These are phyloP conservation scores for Lepidochrysops patricia DNA, from an alignment of 2,888 invertebrate genomes.

Conservation along the genomic window DNA sequence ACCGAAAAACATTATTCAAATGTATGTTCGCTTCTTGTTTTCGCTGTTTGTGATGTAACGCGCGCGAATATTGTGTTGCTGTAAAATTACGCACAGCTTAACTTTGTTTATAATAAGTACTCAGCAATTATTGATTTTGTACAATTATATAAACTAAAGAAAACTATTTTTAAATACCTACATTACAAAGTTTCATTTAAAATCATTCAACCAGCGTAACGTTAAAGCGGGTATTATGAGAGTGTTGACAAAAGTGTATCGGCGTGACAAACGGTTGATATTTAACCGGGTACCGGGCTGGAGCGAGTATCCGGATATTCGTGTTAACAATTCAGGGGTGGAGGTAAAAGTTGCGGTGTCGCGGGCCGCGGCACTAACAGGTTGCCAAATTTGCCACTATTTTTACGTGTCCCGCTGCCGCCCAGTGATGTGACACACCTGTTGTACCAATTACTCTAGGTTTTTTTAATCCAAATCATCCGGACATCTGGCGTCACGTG, in stretches of 20 bases:
- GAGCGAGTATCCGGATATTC: slow-evolving; percentile 28
- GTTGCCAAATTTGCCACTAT: slow-evolving; percentile 69
- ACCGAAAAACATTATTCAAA: slow-evolving; percentile 12
- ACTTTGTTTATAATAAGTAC: no score
- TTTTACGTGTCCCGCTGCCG: slow-evolving; percentile 55
- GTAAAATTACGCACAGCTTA: no score
- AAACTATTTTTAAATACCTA: no score
- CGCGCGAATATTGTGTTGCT: no score
- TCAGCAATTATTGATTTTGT: no score
- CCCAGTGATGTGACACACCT: slow-evolving; percentile 64
- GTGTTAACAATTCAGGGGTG: slow-evolving; percentile 38
- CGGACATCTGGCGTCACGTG: no score
- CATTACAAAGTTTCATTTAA: no score
- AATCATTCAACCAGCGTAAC: no score
- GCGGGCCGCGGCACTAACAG: slow-evolving; percentile 48
- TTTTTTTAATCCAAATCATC: slow-evolving; percentile 8
- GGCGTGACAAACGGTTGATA: slow-evolving; percentile 8
- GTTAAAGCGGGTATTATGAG: not conserved
- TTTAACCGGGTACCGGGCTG: slow-evolving; percentile 12
- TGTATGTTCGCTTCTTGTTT: not conserved
- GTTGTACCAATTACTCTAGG: slow-evolving; percentile 41
- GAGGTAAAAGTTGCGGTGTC: slow-evolving; percentile 41
- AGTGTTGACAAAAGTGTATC: slow-evolving; percentile 1
- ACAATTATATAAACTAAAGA: no score
- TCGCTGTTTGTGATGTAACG: no score